Evolutionary conservation across 2,888 invertebrate genomes (phyloP), one percentile per base, ranked within the genome.

Genomic region (Myopa tessellatipennis): DNA sequence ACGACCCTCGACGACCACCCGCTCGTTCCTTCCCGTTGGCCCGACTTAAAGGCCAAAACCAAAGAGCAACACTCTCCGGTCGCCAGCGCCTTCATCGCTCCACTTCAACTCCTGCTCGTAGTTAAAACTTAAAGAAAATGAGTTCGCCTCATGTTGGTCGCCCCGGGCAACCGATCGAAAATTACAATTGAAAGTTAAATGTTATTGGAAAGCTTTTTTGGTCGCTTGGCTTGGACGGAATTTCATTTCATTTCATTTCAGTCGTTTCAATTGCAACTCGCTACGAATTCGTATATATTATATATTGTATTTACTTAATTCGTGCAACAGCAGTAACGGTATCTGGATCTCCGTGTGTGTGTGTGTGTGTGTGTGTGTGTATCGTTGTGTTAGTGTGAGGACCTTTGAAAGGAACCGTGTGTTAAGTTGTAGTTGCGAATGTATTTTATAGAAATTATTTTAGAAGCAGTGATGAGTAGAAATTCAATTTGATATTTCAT

Each of bases 141-240:
- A 78, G 72, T 78, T 78, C 76, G 45, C 55, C 55, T 26, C 26
- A 26, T 55, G 16, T n/a, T 34, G 38, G 12, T 14, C 12, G 71
- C 82, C 78, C 61, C 61, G 77, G 80, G 82, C 78, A 52, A 69
- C 70, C 58, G 79, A 81, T 82, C 79, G 82, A 82, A 82, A 80
- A 82, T 82, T 82, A 80, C 82, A 82, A 82, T 82, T 82, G 81
- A 76, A 82, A 81, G 82, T 82, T 82, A 81, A 82, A 82, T 81
- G 79, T 80, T 75, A 75, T 75, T 75, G 75, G 69, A 75, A 69
- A 71, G 65, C 26, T 63, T 63, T 65, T 65, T 71, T 18, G 4
- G 50, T 38, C 50, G n/a, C 50, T 50, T 36, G 34, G 14, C 70
- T 52, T 34, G 70, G 52, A 65, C 38, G 34, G 65, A 65, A 55